Evolutionary conservation across 1,140 invertebrate species (phyloP).

Genomic region (Drosophila azteca): DNA sequence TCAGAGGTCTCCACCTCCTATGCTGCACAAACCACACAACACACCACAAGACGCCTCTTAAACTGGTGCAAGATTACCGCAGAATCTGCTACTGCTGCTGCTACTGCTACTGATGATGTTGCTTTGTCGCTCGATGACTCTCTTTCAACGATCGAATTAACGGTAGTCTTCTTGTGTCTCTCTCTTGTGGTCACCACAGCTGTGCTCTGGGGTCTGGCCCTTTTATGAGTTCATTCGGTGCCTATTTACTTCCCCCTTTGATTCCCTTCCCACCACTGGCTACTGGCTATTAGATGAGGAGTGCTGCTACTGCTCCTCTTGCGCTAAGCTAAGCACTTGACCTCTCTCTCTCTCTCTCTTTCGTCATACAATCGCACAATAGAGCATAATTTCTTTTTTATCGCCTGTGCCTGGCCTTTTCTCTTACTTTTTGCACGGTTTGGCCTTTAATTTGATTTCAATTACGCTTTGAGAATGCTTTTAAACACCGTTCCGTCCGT

Average conservation of each 20-base stretch:
- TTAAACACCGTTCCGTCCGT: constrained; percentile 25
- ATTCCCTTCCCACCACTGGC: constrained; percentile 16
- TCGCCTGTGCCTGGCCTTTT: constrained; percentile 51
- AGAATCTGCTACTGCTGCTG: constrained; percentile 12
- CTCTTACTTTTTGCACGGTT: constrained; percentile 52
- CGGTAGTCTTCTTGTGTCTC: constrained; percentile 51
- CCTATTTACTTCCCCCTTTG: constrained; percentile 54
- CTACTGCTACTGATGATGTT: too few species aligned
- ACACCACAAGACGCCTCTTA: too few species aligned
- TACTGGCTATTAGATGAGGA: constrained; percentile 14
- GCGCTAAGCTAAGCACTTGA: constrained; percentile 40
- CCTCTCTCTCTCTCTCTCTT: constrained; percentile 43
- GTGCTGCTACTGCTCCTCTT: constrained; percentile 9
- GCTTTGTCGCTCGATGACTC: constrained; percentile 20
- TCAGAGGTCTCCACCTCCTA: constrained; percentile 7
- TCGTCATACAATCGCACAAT: constrained; percentile 65
- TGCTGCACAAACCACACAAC: too few species aligned
- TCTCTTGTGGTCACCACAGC: constrained; percentile 27
- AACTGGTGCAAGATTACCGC: constrained; percentile 52
- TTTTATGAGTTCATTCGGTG: constrained; percentile 76
- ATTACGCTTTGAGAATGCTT: constrained; percentile 66
- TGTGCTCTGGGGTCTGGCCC: constrained; percentile 35
- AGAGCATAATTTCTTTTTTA: constrained; percentile 80
- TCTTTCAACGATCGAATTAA: constrained; percentile 51
- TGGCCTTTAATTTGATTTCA: constrained; percentile 78